Evolutionary conservation across 2,113 vertebrate genomes (phyloP).

Genomic region (Nesoenas mayeri): DNA sequence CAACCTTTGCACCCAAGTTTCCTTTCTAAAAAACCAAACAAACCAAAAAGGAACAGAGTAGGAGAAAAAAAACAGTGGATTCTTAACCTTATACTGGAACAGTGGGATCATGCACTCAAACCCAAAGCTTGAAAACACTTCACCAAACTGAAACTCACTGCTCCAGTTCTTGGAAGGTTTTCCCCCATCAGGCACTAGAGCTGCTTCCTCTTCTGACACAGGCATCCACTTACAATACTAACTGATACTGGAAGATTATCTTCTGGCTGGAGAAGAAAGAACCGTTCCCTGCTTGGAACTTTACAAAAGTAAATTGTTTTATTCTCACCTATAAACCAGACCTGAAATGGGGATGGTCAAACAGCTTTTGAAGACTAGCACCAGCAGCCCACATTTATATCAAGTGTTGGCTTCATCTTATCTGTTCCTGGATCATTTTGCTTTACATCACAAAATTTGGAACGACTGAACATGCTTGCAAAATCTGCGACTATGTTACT

Average conservation of each 20-base stretch:
- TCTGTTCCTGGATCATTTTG: not conserved
- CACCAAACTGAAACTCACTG: not conserved
- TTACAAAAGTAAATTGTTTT: not conserved
- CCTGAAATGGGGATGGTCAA: not conserved
- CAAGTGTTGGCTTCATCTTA: not conserved
- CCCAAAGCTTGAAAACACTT: not conserved
- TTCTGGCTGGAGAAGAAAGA: not conserved
- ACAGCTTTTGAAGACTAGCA: not conserved
- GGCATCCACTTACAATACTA: fast-evolving
- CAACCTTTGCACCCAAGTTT: not conserved
- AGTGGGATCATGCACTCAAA: not conserved
- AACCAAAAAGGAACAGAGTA: not conserved
- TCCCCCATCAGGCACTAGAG: not conserved
- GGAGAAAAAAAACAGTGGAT: not conserved
- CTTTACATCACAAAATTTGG: not conserved
- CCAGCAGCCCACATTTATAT: not conserved
- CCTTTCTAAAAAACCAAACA: not conserved
- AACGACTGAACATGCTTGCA: not conserved
- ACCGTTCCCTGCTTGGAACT: not conserved
- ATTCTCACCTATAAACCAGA: not conserved
- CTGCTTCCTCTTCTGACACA: not conserved
- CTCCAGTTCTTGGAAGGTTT: not conserved
- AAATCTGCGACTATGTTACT: not conserved
- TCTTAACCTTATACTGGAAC: not conserved
- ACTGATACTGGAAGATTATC: not conserved